Percentiles rank a stretch among this genome's conserved stretches.
These are phyloP conservation scores for Marasmarcha lunaedactyla DNA, from an alignment of 2,888 invertebrate species.

Conservation along the genomic window DNA sequence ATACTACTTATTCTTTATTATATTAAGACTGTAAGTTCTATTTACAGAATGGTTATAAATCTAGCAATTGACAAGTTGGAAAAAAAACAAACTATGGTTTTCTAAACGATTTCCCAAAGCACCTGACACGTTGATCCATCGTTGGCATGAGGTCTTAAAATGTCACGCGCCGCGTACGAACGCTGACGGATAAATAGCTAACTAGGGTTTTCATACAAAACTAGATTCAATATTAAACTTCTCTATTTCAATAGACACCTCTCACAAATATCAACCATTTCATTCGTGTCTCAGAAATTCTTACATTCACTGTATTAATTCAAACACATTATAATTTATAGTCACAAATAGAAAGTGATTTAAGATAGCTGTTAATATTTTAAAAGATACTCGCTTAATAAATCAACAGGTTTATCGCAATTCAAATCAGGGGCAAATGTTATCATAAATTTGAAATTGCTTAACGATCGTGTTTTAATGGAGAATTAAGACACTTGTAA, in stretches of 20 bases:
- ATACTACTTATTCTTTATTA: no score
- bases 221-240: no score
- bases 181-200: conserved; percentile 42
- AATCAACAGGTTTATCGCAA: not conserved
- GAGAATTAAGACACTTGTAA: not conserved
- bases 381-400: not conserved
- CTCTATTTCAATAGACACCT: no score
- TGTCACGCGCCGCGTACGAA: conserved; percentile 30
- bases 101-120: conserved; percentile 26
- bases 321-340: conserved; percentile 1
- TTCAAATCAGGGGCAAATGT: not conserved
- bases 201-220: not conserved
- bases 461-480: not conserved
- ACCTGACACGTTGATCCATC: conserved; percentile 40
- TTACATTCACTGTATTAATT: not conserved
- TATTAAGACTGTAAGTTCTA: no score
- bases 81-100: no score
- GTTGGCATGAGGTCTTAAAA: conserved; percentile 39
- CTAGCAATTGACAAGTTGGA: no score
- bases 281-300: no score
- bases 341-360: conserved; percentile 1
- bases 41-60: no score
- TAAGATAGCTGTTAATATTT: not conserved
- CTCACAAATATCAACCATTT: no score
- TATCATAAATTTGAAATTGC: not conserved